Percentiles rank a stretch among this genome's conserved stretches.
These are phyloP conservation scores for Pleuronectes platessa DNA, from an alignment of 2,113 vertebrate genomes.

Conservation along the genomic window DNA sequence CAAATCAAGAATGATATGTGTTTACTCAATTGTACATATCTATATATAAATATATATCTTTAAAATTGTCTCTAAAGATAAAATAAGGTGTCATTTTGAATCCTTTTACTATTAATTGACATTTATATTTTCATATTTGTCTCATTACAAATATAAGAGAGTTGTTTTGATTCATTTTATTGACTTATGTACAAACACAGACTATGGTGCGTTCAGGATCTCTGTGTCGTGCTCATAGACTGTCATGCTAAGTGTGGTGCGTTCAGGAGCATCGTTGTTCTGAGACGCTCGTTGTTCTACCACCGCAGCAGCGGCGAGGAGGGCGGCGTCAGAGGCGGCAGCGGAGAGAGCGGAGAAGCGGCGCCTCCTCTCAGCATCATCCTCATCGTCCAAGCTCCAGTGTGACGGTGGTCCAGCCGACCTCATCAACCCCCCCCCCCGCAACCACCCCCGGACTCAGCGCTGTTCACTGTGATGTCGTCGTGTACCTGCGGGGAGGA, in stretches of 20 bases:
- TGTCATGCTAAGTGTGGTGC: constrained; percentile 24
- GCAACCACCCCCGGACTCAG: constrained; percentile 15
- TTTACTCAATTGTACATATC: too few species aligned
- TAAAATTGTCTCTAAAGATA: too few species aligned
- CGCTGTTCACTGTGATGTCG: constrained; percentile 46
- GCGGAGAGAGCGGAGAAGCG: background rate
- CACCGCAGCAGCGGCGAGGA: constrained; percentile 1
- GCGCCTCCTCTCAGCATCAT: background rate
- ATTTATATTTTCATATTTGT: too few species aligned
- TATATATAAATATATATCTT: too few species aligned
- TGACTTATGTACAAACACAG: too few species aligned
- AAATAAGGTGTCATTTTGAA: too few species aligned
- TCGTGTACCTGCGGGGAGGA: constrained; percentile 12
- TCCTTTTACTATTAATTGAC: too few species aligned
- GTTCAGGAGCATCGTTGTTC: constrained; percentile 47
- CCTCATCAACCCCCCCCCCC: constrained; percentile 18
- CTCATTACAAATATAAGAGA: too few species aligned
- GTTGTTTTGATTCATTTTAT: too few species aligned
- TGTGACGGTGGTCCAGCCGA: constrained; percentile 13
- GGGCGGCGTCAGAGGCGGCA: background rate
- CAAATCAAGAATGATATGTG: too few species aligned
- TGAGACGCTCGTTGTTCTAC: background rate
- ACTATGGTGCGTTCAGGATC: constrained; percentile 10
- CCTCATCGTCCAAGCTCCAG: constrained; percentile 30
- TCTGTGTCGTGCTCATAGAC: background rate